Percentiles rank a stretch among this genome's conserved stretches.
phyloP scores from a whole-genome alignment of 2,888 invertebrate genomes.

The Meta bourneti region DNA sequence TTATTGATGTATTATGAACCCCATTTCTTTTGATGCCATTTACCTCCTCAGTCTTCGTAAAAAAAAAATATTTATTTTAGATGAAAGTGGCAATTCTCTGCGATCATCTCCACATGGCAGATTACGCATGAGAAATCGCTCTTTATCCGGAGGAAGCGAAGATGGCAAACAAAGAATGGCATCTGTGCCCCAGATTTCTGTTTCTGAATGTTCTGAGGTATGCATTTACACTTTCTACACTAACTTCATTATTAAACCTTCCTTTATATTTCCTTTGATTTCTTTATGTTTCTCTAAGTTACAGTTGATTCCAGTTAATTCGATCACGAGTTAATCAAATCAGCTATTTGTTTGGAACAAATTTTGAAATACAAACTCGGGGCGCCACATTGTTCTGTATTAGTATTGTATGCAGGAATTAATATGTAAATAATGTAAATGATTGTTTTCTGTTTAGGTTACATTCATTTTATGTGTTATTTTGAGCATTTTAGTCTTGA shows the following conservation, averaged over 20 bases:
- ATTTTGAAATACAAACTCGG: too few relatives aligned
- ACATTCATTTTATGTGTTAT: too few relatives aligned
- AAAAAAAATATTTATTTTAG: constrained; percentile 1
- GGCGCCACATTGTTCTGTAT: too few relatives aligned
- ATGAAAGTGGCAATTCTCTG: constrained; percentile 75
- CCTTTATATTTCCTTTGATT: not conserved
- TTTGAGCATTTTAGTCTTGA: too few relatives aligned
- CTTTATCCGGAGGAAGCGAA: constrained; percentile 75
- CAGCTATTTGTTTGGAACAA: too few relatives aligned
- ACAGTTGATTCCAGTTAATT: not conserved
- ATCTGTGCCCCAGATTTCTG: constrained; percentile 76
- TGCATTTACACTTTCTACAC: not conserved
- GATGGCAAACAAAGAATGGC: constrained; percentile 71
- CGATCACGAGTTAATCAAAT: not conserved
- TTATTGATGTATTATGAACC: too few relatives aligned
- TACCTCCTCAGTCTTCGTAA: too few relatives aligned
- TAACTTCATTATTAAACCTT: not conserved
- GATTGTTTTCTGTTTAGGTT: too few relatives aligned
- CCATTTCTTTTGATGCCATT: too few relatives aligned
- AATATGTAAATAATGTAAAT: too few relatives aligned
- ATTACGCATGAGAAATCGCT: constrained; percentile 70
- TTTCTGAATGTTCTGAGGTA: constrained; percentile 77
- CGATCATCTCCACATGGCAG: constrained; percentile 76
- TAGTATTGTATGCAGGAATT: too few relatives aligned
- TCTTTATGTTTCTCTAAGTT: not conserved